A percentile compares a stretch with the other conserved stretches of the same genome.
These are phyloP conservation scores for Netelia virgata DNA, from an alignment of 2,888 invertebrate species.

Conservation along the genomic window DNA sequence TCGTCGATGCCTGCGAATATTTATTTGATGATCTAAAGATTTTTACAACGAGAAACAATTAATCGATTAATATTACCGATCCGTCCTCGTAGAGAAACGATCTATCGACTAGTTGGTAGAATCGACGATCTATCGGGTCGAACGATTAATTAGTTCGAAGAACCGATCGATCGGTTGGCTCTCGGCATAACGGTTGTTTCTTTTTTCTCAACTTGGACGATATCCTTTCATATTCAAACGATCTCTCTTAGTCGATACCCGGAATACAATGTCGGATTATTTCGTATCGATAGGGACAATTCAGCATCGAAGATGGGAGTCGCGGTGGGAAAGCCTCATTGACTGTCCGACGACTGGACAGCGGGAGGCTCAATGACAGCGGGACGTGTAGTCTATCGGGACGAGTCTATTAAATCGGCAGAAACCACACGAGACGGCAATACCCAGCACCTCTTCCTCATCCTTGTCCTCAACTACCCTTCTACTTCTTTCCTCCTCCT, in stretches of 20 bases:
- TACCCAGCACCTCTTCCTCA: constrained; percentile 69
- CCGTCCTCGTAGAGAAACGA: no score
- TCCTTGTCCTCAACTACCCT: constrained; percentile 42
- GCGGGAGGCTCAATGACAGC: constrained; percentile 72
- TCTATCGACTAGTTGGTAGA: no score
- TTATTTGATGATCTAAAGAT: no score
- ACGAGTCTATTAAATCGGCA: constrained; percentile 81
- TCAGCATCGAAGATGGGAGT: neutral
- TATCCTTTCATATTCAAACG: no score
- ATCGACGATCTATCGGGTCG: neutral
- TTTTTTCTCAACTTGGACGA: no score
- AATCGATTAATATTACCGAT: no score
- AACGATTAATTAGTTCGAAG: neutral
- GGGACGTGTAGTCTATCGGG: constrained; percentile 74
- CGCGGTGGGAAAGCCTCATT: constrained; percentile 21
- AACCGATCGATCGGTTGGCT: neutral
- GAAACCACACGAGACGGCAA: constrained; percentile 72
- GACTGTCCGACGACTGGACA: constrained; percentile 58
- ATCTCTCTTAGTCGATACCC: no score
- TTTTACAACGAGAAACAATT: no score
- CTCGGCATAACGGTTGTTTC: no score
- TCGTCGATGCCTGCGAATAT: no score
- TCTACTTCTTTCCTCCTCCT: neutral
- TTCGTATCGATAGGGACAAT: neutral
- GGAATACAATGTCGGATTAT: neutral